A percentile compares a stretch with the other conserved stretches of the same genome.
Conservation (phyloP, 1,140 invertebrate genomes). For the Eupeodes corollae region DNA sequence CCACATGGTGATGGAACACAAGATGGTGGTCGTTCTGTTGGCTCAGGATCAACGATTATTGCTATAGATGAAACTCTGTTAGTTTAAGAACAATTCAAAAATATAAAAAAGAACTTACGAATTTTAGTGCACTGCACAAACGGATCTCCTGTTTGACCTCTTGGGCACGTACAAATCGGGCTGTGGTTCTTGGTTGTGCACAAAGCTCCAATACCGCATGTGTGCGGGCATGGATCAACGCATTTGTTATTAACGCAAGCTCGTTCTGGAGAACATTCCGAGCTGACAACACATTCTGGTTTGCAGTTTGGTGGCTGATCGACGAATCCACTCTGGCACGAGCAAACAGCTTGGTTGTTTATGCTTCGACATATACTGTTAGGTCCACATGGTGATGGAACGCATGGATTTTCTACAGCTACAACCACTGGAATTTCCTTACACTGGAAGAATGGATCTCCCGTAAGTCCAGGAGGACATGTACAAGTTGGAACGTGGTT, state of each 20-base stretch:
- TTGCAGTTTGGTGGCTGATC: conserved; percentile 68
- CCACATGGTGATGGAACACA: conserved; percentile 71
- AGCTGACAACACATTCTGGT: conserved; percentile 52
- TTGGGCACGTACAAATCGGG: conserved; percentile 49
- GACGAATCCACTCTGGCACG: conserved; percentile 56
- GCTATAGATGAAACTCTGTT: conserved; percentile 3
- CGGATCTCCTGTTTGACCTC: conserved; percentile 54
- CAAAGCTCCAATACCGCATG: conserved; percentile 48
- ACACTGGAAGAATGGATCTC: conserved; percentile 71
- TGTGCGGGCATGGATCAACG: conserved; percentile 58
- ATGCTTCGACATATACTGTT: conserved; percentile 62
- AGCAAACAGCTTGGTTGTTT: conserved; percentile 52
- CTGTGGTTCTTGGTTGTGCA: conserved; percentile 51
- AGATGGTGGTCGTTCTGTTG: conserved; percentile 52
- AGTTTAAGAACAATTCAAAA: not conserved
- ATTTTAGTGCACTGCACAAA: conserved; percentile 41
- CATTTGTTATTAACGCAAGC: conserved; percentile 62
- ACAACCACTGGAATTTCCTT: conserved; percentile 44
- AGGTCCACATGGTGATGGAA: conserved; percentile 53
- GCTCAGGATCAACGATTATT: conserved; percentile 27
- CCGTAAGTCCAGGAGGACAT: conserved; percentile 59
- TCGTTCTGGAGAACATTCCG: conserved; percentile 54
- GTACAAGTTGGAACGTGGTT: conserved; percentile 65
- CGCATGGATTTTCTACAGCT: conserved; percentile 41
- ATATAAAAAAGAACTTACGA: conserved; percentile 36